Evolutionary conservation across 1,140 invertebrate species (phyloP), one percentile per base, ranked within the genome.

Genomic region (Drosophila sechellia): DNA sequence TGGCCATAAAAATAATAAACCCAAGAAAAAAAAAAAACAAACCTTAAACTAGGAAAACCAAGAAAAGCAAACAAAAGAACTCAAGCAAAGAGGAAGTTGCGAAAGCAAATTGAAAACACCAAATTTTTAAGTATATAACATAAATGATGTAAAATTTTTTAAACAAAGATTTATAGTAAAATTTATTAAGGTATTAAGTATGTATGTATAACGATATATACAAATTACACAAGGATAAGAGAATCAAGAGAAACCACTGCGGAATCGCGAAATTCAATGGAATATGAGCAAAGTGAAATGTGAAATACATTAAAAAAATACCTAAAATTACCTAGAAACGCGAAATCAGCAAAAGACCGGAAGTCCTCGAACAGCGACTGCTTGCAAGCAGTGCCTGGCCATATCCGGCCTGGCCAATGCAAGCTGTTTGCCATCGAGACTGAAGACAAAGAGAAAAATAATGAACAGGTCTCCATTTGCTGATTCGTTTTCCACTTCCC

Each of bases 271-370:
- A 49, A 66, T 49, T 49, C 27, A 45, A 50, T 50, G 52, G 73
- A 57, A 64, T 40, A 69, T 54, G 58, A 35, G 68, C 52, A 63
- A 61, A 49, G 22, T 52, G 45, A 59, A 81, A 90, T 83, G 79
- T 84, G 79, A 90, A 90, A 90, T 74, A 84, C 85, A 89, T 90
- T 90, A 76, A 90, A 90, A 90, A 90, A 75, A 90, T 78, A 65
- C 40, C 43, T 39, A 64, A 73, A 42, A 40, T 39, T 37, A 37
- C 64, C 53, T 43, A 72, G 15, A 43, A 57, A 48, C 27, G 46
- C 27, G 13, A 43, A 52, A 35, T 40, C 69, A 49, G 52, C 39
- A 46, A 34, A 22, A 22, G 20, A 66, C 43, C 43, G 59, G 35
- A 65, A 25, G 60, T 49, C 5, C 45, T 15, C 27, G 48, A 50